phyloP scores from a whole-genome alignment of 2,797 vertebrate genomes.

The Phrynocephalus vlangalii region DNA sequence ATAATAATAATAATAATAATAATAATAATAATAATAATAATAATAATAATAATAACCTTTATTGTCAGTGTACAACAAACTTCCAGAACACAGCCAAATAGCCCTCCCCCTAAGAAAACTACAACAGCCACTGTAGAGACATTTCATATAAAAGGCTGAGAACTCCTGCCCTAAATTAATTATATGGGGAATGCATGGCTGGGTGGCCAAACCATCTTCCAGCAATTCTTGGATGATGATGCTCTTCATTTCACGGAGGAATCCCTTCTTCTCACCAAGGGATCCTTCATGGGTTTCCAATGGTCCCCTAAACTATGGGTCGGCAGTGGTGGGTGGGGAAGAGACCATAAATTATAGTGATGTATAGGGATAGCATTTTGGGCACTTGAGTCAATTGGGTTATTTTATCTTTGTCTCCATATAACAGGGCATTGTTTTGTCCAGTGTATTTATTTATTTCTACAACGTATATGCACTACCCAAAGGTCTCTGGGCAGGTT shows the following conservation, averaged over 20 bases:
- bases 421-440: constrained; percentile 63
- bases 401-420: constrained; percentile 60
- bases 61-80: too few relatives aligned
- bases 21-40: too few relatives aligned
- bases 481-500: too few relatives aligned
- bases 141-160: too few relatives aligned
- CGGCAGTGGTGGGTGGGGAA: not conserved
- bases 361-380: constrained; percentile 54
- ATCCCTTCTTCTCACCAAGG: not conserved
- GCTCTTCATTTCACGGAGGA: not conserved
- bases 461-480: too few relatives aligned
- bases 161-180: too few relatives aligned
- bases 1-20: too few relatives aligned
- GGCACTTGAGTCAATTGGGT: constrained; percentile 33
- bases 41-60: too few relatives aligned
- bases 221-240: not conserved
- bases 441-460: not conserved
- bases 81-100: too few relatives aligned
- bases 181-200: not conserved
- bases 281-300: not conserved
- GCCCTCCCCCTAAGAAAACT: too few relatives aligned
- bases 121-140: too few relatives aligned
- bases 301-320: not conserved
- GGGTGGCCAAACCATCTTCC: not conserved
- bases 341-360: not conserved